Percentiles rank a stretch among this genome's conserved stretches.
Evolutionary conservation across 2,888 invertebrate genomes (phyloP).

Genomic region (Lasius fuliginosus): DNA sequence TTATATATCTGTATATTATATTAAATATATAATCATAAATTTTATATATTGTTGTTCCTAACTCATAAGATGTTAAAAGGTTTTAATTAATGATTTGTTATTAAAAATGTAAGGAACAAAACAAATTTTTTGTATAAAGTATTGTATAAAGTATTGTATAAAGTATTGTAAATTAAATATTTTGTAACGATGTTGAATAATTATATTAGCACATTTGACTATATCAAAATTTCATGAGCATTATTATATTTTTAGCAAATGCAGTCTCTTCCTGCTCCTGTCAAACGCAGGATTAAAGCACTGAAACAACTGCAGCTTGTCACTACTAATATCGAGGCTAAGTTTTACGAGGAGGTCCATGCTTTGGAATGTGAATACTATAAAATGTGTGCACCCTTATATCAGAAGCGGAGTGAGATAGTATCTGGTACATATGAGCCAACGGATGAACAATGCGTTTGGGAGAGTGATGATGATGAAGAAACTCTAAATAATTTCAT

Average conservation of each 20-base stretch:
- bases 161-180: neutral
- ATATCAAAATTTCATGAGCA: neutral
- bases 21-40: too few relatives aligned
- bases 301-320: slow-evolving; percentile 95
- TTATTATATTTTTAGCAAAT: slow-evolving; percentile 65
- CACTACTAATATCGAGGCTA: slow-evolving; percentile 94
- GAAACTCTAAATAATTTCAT: slow-evolving; percentile 89
- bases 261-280: slow-evolving; percentile 88
- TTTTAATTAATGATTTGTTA: neutral
- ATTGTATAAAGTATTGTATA: neutral
- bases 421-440: slow-evolving; percentile 94
- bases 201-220: neutral
- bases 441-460: slow-evolving; percentile 95
- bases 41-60: neutral
- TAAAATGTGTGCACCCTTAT: slow-evolving; percentile 91
- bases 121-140: neutral
- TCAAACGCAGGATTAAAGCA: slow-evolving; percentile 94
- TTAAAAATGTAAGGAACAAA: neutral
- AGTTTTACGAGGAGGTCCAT: slow-evolving; percentile 98
- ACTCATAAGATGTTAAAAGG: neutral
- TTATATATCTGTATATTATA: neutral
- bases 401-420: slow-evolving; percentile 91
- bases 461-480: slow-evolving; percentile 94
- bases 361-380: slow-evolving; percentile 97
- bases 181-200: neutral